Conservation (phyloP, 2,888 invertebrate genomes). For the Agonum fuliginosum region DNA sequence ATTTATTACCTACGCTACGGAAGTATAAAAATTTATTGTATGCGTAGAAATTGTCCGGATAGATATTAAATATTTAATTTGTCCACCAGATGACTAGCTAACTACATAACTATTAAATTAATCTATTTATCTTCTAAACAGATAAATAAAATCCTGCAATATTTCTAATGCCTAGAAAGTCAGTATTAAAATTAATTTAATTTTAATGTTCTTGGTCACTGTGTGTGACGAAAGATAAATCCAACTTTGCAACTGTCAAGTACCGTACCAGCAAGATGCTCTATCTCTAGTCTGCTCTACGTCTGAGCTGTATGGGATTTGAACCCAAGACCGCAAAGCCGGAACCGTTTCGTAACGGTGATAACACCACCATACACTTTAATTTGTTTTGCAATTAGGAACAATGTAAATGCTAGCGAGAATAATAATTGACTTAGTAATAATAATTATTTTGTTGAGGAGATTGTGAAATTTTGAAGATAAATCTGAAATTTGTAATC, state of each 20-base stretch:
- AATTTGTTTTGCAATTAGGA: conserved; percentile 23
- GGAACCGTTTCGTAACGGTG: conserved; percentile 31
- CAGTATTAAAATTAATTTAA: conserved; percentile 39
- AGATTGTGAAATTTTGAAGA: not conserved
- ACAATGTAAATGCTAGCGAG: conserved; percentile 20
- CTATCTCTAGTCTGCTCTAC: not conserved
- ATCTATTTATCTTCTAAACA: no score
- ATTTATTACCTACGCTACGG: no score
- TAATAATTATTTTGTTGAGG: not conserved
- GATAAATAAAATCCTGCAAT: not conserved
- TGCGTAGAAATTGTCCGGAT: no score
- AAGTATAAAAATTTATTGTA: no score
- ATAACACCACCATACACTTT: conserved; percentile 16
- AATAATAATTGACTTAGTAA: not conserved
- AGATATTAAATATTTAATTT: not conserved
- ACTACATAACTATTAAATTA: no score
- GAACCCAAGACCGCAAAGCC: conserved; percentile 6
- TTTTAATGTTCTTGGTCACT: conserved; percentile 7
- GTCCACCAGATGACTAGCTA: not conserved
- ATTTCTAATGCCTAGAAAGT: conserved; percentile 8
- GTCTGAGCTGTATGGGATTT: conserved; percentile 1
- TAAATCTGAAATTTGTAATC: no score
- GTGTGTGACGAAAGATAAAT: conserved; percentile 18
- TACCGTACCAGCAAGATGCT: not conserved
- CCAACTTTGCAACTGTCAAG: not conserved